Evolutionary conservation across 2,888 invertebrate genomes (phyloP).

Genomic region (Tipula vernalis): DNA sequence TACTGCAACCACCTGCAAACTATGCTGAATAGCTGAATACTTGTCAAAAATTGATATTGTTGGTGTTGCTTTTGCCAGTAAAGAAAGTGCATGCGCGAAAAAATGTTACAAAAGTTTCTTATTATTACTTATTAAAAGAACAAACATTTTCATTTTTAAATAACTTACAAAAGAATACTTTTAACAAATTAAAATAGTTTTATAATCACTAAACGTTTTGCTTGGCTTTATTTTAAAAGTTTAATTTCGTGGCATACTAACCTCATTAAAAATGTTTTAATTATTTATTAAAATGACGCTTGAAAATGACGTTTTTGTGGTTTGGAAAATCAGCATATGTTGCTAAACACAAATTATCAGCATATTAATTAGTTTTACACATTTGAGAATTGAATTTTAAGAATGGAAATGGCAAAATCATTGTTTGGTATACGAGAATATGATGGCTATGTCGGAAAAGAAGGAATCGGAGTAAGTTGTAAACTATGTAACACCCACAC

Average conservation of each 20-base stretch:
- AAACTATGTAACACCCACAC: too few species aligned
- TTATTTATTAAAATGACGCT: not conserved
- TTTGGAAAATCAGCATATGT: not conserved
- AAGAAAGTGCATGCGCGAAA: not conserved
- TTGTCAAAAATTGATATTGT: not conserved
- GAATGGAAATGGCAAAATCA: constrained; percentile 87
- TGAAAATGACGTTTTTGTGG: not conserved
- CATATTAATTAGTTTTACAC: not conserved
- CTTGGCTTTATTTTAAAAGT: too few species aligned
- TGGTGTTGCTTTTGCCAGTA: not conserved
- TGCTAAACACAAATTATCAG: not conserved
- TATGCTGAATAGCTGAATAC: not conserved
- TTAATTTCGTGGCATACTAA: too few species aligned
- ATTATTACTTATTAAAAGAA: not conserved
- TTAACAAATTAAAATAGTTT: not conserved
- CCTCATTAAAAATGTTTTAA: not conserved
- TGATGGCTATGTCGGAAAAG: constrained; percentile 81
- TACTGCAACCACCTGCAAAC: not conserved
- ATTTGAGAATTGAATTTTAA: constrained; percentile 14
- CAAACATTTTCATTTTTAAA: too few species aligned
- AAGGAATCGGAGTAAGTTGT: constrained; percentile 57
- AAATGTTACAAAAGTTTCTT: not conserved
- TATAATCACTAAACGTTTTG: not conserved
- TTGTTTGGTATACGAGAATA: constrained; percentile 76
- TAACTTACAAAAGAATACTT: not conserved